Evolutionary conservation across 2,797 vertebrate species (phyloP).

Genomic region (Chloroceryle inda): DNA sequence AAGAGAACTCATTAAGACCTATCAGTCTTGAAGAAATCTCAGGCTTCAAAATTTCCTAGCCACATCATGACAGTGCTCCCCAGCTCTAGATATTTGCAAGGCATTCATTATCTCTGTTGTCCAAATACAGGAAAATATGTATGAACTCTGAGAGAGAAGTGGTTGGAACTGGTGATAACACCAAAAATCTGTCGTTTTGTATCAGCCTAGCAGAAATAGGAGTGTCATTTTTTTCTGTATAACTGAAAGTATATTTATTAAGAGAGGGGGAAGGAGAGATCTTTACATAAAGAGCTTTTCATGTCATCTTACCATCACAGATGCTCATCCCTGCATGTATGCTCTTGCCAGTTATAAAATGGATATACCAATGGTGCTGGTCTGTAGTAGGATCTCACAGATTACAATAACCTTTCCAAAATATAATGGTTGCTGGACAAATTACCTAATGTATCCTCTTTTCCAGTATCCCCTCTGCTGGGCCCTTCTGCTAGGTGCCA

Average conservation of each 20-base stretch:
- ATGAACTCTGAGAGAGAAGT: neutral
- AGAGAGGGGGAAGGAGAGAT: neutral
- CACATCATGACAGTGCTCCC: neutral
- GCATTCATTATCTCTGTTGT: neutral
- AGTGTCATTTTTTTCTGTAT: neutral
- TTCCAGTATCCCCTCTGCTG: rapidly evolving
- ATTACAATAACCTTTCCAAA: neutral
- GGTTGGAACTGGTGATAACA: neutral
- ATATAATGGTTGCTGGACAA: neutral
- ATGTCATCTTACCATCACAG: neutral
- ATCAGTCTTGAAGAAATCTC: neutral
- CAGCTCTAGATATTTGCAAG: neutral
- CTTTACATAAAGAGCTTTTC: neutral
- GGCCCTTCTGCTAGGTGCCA: neutral
- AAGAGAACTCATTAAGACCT: neutral
- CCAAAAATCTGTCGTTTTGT: neutral
- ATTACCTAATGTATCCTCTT: neutral
- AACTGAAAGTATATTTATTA: neutral
- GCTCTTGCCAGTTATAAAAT: neutral
- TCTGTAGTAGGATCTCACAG: neutral
- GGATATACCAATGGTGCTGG: neutral
- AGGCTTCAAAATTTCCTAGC: neutral
- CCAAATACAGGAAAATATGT: neutral
- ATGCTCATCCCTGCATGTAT: rapidly evolving
- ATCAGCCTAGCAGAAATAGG: neutral